Conservation (phyloP, 2,888 invertebrate genomes). For the Mythimna ferrago region DNA sequence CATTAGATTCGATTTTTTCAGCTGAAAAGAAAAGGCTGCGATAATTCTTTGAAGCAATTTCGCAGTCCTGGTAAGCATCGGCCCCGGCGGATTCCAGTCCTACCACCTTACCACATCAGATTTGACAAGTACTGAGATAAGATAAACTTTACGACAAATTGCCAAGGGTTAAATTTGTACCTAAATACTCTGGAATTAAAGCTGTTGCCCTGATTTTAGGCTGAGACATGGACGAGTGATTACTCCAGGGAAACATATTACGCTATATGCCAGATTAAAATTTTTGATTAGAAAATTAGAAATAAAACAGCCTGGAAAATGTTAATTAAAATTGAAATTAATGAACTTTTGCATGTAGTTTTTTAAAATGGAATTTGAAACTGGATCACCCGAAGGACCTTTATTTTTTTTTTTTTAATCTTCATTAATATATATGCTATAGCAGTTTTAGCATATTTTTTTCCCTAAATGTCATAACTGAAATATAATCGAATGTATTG, state of each 20-base stretch:
- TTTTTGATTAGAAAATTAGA: slow-evolving; percentile 65
- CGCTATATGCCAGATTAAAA: slow-evolving; percentile 61
- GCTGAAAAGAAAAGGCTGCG: too few species aligned
- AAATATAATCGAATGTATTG: too few species aligned
- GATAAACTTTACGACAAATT: slow-evolving; percentile 58
- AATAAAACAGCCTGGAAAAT: slow-evolving; percentile 48
- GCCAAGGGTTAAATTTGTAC: slow-evolving; percentile 58
- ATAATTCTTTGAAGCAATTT: too few species aligned
- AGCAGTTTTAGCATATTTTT: background rate
- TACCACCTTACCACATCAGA: slow-evolving; percentile 53
- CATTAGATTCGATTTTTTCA: too few species aligned
- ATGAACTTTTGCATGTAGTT: slow-evolving; percentile 32
- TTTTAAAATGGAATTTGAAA: slow-evolving; percentile 47
- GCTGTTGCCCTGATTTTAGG: slow-evolving; percentile 50
- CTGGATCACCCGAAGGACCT: slow-evolving; percentile 9
- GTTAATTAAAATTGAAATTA: slow-evolving; percentile 55
- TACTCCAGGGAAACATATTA: slow-evolving; percentile 63
- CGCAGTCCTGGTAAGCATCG: too few species aligned
- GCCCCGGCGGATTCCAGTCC: too few species aligned
- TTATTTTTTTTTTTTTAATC: background rate
- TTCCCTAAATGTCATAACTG: background rate
- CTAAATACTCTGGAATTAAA: slow-evolving; percentile 63
- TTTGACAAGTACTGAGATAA: slow-evolving; percentile 63
- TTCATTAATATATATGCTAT: background rate
- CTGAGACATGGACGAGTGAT: slow-evolving; percentile 57